A percentile compares a stretch with the other conserved stretches of the same genome.
Conservation (phyloP, 2,888 invertebrate species). For the Rotaria sp. region DNA sequence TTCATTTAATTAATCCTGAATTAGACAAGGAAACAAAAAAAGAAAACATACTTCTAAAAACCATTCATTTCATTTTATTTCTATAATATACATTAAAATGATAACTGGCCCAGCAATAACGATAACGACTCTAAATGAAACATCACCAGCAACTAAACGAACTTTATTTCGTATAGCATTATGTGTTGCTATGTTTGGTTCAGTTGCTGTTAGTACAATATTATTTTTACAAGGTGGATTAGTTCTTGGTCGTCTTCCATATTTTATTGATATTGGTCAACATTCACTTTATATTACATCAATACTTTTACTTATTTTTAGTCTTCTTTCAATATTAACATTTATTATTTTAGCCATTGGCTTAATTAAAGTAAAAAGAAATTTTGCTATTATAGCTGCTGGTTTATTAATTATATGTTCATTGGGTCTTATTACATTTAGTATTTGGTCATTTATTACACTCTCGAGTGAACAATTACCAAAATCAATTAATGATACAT, state of each 20-base stretch:
- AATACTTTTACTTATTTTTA: neutral
- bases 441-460: constrained; percentile 8
- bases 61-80: neutral
- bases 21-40: neutral
- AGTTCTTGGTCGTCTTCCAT: neutral
- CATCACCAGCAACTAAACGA: neutral
- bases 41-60: too few relatives aligned
- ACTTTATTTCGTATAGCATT: neutral
- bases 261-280: constrained; percentile 21
- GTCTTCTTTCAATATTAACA: neutral
- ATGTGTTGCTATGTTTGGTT: neutral
- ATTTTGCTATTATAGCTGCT: neutral
- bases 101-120: neutral
- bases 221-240: neutral
- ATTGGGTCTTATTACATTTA: neutral
- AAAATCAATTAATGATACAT: neutral
- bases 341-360: neutral
- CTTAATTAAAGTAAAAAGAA: neutral
- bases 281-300: constrained; percentile 22
- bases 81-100: neutral
- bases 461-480: neutral
- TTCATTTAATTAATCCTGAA: neutral
- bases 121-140: neutral
- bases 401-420: neutral
- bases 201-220: neutral